A percentile compares a stretch with the other conserved stretches of the same genome.
These are phyloP conservation scores for Rhopilema esculentum DNA, from an alignment of 30 jellyfish, hydroid and myxozoan genomes.

Conservation along the genomic window DNA sequence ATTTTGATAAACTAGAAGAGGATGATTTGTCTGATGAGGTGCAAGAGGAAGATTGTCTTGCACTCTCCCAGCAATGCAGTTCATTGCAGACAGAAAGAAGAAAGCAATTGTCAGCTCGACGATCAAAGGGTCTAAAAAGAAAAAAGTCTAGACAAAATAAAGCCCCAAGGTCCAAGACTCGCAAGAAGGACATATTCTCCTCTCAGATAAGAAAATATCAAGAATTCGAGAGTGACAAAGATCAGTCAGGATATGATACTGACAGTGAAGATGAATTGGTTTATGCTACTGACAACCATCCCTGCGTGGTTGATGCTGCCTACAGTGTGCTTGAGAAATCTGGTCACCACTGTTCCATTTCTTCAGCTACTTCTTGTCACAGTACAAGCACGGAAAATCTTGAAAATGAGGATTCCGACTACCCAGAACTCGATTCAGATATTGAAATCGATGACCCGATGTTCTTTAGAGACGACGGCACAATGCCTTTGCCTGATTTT, in stretches of 20 bases:
- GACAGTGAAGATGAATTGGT: neutral
- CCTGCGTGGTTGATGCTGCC: neutral
- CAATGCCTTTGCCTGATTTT: neutral
- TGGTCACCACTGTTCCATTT: neutral
- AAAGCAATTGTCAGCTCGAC: neutral
- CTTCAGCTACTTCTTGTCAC: neutral
- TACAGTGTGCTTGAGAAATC: neutral
- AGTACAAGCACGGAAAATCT: neutral
- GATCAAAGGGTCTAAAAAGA: neutral
- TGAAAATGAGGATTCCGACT: neutral
- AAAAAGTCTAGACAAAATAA: neutral
- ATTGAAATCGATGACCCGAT: neutral
- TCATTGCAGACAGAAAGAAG: neutral
- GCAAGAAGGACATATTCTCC: neutral
- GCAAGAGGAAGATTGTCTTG: neutral
- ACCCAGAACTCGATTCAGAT: neutral
- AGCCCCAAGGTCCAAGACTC: neutral
- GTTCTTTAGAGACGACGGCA: neutral
- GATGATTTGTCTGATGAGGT: neutral
- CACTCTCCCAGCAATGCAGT: neutral
- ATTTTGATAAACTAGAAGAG: neutral
- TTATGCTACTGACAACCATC: neutral
- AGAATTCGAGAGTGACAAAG: neutral
- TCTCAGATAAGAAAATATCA: neutral
- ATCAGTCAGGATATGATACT: neutral